phyloP scores from a whole-genome alignment of 1,140 invertebrate species.

The Tetraneura akinire region DNA sequence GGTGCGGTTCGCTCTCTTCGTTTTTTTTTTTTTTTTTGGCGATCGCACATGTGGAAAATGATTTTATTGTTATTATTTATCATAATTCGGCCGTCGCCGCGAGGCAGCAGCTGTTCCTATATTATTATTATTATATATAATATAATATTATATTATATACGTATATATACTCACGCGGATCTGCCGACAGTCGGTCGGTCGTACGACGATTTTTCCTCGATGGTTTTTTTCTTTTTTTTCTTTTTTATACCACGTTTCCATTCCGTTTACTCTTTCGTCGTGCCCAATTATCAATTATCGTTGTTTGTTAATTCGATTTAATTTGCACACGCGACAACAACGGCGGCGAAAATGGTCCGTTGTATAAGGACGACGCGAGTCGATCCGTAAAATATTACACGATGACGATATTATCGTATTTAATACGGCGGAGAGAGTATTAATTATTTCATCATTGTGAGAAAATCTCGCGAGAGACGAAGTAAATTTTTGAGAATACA shows the following conservation, averaged over 20 bases:
- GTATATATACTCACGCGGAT: neutral
- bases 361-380: neutral
- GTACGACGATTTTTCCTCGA: constrained; percentile 34
- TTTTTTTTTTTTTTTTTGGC: constrained; percentile 33
- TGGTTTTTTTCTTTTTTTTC: constrained; percentile 7
- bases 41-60: constrained; percentile 50
- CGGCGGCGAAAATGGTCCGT: neutral
- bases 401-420: too few species aligned
- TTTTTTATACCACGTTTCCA: neutral
- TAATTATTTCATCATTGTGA: too few species aligned
- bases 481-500: too few species aligned
- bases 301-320: constrained; percentile 33
- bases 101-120: constrained; percentile 34
- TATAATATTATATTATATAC: too few species aligned
- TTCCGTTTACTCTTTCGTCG: neutral
- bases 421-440: too few species aligned
- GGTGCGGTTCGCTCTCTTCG: neutral
- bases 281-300: constrained; percentile 28
- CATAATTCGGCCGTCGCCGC: constrained; percentile 27
- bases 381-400: too few species aligned
- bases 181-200: constrained; percentile 7
- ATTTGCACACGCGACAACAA: neutral
- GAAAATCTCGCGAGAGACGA: too few species aligned
- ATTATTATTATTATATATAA: too few species aligned
- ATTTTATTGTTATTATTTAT: constrained; percentile 49